phyloP scores from a whole-genome alignment of 2,113 vertebrate genomes.

The Eleginops maclovinus region DNA sequence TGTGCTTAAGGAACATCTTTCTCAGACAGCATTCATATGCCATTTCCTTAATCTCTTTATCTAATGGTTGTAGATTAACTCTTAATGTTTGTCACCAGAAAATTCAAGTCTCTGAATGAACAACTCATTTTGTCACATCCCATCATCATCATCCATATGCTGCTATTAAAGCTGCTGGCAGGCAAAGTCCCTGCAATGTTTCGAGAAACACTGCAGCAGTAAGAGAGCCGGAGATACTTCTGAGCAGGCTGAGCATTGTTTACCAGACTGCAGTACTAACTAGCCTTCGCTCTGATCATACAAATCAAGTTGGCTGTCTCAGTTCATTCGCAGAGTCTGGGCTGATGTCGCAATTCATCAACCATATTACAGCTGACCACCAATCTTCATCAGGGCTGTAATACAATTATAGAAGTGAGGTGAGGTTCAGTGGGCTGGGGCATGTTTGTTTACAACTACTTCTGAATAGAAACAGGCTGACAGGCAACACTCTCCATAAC shows the following conservation, averaged over 20 bases:
- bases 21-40: neutral
- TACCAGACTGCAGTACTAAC: conserved; percentile 29
- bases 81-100: neutral
- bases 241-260: conserved; percentile 10
- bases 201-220: neutral
- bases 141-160: neutral
- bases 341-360: conserved; percentile 48
- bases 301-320: conserved; percentile 46
- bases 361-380: conserved; percentile 11
- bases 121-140: neutral
- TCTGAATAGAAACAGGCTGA: conserved; percentile 14
- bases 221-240: neutral
- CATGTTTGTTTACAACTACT: conserved; percentile 42
- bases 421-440: conserved; percentile 23
- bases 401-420: conserved; percentile 37
- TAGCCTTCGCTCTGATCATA: conserved; percentile 32
- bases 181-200: neutral
- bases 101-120: neutral
- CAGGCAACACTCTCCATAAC: conserved; percentile 6
- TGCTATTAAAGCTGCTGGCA: neutral
- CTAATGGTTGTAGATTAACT: neutral
- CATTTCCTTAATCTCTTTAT: neutral
- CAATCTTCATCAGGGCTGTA: conserved; percentile 38
- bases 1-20: neutral
- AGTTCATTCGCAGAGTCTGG: conserved; percentile 15